A percentile compares a stretch with the other conserved stretches of the same genome.
Evolutionary conservation across 2,113 vertebrate species (phyloP).

Genomic region (Herpetotheres cachinnans): DNA sequence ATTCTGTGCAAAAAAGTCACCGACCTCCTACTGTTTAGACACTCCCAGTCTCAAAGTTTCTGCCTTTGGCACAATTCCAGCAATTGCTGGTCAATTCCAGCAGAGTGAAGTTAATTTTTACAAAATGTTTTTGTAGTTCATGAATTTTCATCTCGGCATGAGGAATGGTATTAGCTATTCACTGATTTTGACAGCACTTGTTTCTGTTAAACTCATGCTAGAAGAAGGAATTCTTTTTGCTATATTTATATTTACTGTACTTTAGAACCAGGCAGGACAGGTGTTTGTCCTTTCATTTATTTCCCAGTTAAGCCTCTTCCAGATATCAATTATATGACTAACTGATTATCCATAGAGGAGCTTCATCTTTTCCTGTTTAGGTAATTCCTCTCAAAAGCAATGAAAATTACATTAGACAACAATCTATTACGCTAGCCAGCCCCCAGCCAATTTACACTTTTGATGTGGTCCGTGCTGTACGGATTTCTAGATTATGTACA

Average conservation of each 20-base stretch:
- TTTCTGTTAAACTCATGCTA: background rate
- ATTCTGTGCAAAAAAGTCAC: background rate
- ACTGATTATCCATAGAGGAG: background rate
- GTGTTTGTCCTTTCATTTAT: background rate
- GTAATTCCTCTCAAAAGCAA: slow-evolving; percentile 2
- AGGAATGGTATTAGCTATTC: background rate
- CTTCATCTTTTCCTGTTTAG: background rate
- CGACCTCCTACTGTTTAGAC: background rate
- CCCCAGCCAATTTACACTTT: background rate
- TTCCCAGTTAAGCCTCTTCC: background rate
- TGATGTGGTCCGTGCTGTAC: background rate
- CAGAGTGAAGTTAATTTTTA: background rate
- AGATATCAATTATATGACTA: slow-evolving; percentile 5
- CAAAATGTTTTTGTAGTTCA: background rate
- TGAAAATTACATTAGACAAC: background rate
- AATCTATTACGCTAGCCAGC: background rate
- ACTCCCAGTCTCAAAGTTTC: background rate
- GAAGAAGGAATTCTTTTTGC: background rate
- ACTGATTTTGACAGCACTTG: background rate
- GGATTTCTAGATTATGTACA: background rate
- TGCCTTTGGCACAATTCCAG: background rate
- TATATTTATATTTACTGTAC: background rate
- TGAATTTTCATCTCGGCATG: background rate
- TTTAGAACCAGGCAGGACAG: background rate
- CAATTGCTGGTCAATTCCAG: background rate